These are phyloP conservation scores for Scaptodrosophila latifasciaeformis DNA, from an alignment of 2,888 invertebrate genomes.

Conservation along the genomic window DNA sequence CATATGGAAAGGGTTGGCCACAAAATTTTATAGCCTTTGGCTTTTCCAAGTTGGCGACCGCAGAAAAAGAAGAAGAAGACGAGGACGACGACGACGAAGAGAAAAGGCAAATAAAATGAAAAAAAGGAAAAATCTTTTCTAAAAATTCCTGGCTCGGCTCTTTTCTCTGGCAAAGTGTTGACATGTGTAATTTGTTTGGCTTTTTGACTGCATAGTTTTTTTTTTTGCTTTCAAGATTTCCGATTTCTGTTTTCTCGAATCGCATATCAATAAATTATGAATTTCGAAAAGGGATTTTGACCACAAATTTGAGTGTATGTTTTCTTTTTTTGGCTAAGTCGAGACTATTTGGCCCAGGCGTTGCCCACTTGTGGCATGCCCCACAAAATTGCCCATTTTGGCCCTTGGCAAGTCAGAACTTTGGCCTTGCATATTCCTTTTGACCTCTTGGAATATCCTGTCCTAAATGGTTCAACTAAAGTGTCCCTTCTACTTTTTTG, in stretches of 20 bases:
- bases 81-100: too few species aligned
- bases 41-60: conserved; percentile 49
- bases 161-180: conserved; percentile 69
- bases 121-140: conserved; percentile 4
- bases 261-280: conserved; percentile 61
- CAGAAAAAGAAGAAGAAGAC: conserved; percentile 36
- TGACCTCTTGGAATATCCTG: conserved; percentile 11
- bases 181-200: conserved; percentile 69
- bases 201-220: conserved; percentile 20
- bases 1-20: conserved; percentile 55
- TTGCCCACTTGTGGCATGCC: conserved; percentile 1
- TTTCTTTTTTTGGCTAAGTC: conserved; percentile 16
- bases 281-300: conserved; percentile 2
- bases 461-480: too few species aligned
- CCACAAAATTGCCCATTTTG: conserved; percentile 11
- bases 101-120: conserved; percentile 7
- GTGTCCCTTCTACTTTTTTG: conserved; percentile 4
- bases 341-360: conserved; percentile 9
- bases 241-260: background rate
- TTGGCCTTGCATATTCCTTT: conserved; percentile 18
- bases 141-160: background rate
- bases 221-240: background rate
- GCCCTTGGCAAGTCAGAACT: conserved; percentile 24
- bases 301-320: background rate
- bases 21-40: conserved; percentile 61